Conservation (phyloP, 2,888 invertebrate species). For the Andrena fulva region DNA sequence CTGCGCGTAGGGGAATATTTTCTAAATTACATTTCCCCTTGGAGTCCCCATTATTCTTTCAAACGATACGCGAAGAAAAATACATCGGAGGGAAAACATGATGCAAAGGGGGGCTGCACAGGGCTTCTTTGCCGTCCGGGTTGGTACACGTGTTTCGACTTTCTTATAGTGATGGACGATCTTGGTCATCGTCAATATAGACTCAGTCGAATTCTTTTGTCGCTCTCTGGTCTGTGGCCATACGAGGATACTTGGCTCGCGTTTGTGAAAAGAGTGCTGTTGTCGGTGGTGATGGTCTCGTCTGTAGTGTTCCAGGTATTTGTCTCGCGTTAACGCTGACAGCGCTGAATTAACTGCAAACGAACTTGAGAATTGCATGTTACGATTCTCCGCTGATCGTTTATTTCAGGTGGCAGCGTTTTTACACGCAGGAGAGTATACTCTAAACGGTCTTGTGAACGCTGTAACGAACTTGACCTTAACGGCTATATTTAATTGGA, state of each 20-base stretch:
- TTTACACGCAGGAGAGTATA: not conserved
- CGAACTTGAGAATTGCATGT: too few species aligned
- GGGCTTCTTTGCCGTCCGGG: not conserved
- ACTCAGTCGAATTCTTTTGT: slow-evolving; percentile 4
- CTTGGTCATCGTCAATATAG: not conserved
- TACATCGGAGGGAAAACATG: not conserved
- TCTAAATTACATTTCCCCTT: not conserved
- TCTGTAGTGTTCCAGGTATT: not conserved
- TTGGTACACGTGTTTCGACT: not conserved
- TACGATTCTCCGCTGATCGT: not conserved
- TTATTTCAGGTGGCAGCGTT: slow-evolving; percentile 21
- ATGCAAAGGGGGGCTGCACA: too few species aligned
- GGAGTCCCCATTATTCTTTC: not conserved
- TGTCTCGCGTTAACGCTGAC: not conserved
- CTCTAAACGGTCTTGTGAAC: not conserved
- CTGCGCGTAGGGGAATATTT: not conserved
- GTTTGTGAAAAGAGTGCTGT: not conserved
- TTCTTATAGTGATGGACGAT: slow-evolving; percentile 9
- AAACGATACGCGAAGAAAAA: not conserved
- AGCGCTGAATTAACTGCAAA: too few species aligned
- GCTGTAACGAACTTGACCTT: not conserved
- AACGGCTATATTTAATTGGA: not conserved
- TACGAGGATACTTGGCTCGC: not conserved
- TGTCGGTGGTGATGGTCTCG: not conserved
- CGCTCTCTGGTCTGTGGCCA: slow-evolving; percentile 10